Evolutionary conservation across 1,140 invertebrate genomes (phyloP).

Genomic region (Rhyacophila brunnea): DNA sequence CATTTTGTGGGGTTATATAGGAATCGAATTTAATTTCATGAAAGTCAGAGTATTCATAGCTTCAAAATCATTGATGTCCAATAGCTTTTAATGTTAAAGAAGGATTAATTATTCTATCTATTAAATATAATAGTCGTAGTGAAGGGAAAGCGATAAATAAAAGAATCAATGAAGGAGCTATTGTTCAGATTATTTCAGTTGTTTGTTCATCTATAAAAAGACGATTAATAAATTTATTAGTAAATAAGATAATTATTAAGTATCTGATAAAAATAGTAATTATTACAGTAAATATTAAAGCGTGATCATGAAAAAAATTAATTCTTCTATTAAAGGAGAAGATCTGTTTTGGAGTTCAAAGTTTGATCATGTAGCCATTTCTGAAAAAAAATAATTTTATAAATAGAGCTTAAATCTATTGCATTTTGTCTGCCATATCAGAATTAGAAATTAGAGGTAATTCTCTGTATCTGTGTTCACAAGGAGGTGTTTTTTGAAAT

Average conservation of each 20-base stretch:
- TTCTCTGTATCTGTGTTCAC: too few relatives aligned
- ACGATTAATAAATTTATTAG: slow-evolving; percentile 53
- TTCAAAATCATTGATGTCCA: slow-evolving; percentile 70
- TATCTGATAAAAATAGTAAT: slow-evolving; percentile 60
- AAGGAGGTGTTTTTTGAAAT: too few relatives aligned
- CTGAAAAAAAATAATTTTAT: too few relatives aligned
- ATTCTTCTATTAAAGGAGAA: too few relatives aligned
- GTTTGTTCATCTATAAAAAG: slow-evolving; percentile 53
- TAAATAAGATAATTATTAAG: slow-evolving; percentile 54
- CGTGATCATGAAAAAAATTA: slow-evolving; percentile 61
- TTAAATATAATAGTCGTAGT: slow-evolving; percentile 59
- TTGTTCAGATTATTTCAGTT: slow-evolving; percentile 66
- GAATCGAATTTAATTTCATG: slow-evolving; percentile 62
- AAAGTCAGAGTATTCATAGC: slow-evolving; percentile 66
- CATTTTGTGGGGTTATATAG: slow-evolving; percentile 56
- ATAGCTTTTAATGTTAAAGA: slow-evolving; percentile 24
- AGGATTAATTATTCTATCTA: slow-evolving; percentile 50
- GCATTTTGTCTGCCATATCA: too few relatives aligned
- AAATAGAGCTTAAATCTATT: too few relatives aligned
- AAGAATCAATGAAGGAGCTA: slow-evolving; percentile 62
- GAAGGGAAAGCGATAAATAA: slow-evolving; percentile 64
- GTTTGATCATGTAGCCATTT: too few relatives aligned
- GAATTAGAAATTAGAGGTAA: too few relatives aligned
- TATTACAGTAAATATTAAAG: slow-evolving; percentile 57
- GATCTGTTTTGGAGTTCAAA: too few relatives aligned